Conservation (phyloP, 2,888 invertebrate species). For the Villa cingulata region DNA sequence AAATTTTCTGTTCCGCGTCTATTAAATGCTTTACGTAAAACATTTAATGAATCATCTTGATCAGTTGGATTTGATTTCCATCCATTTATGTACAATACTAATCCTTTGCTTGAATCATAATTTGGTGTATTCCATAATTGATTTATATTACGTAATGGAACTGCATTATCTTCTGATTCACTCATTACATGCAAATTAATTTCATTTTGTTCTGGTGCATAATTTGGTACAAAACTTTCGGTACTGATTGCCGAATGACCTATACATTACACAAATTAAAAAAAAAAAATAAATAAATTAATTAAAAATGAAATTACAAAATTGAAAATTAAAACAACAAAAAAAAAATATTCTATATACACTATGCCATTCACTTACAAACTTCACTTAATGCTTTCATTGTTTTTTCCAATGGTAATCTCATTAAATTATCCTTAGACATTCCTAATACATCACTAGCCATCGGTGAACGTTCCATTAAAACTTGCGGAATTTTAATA, state of each 20-base stretch:
- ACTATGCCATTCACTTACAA: constrained; percentile 5
- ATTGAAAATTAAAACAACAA: too few relatives aligned
- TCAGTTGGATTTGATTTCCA: background rate
- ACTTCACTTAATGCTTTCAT: background rate
- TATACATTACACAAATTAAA: background rate
- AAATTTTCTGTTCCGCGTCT: constrained; percentile 12
- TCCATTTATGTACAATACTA: background rate
- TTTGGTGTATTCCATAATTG: background rate
- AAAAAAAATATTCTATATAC: too few relatives aligned
- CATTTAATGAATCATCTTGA: background rate
- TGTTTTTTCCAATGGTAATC: background rate
- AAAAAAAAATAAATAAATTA: background rate
- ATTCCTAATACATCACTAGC: background rate
- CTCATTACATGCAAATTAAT: background rate
- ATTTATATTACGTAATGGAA: background rate
- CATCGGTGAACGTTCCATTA: background rate
- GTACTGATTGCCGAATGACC: background rate
- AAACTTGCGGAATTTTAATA: background rate
- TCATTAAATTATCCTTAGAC: background rate
- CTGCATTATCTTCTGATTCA: background rate
- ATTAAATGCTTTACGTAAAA: constrained; percentile 7
- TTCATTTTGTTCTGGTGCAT: background rate
- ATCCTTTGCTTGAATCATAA: background rate
- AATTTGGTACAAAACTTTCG: constrained; percentile 1
- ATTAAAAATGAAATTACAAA: background rate